Conservation (phyloP, 2,888 invertebrate species). For the Scotopteryx bipunctaria region DNA sequence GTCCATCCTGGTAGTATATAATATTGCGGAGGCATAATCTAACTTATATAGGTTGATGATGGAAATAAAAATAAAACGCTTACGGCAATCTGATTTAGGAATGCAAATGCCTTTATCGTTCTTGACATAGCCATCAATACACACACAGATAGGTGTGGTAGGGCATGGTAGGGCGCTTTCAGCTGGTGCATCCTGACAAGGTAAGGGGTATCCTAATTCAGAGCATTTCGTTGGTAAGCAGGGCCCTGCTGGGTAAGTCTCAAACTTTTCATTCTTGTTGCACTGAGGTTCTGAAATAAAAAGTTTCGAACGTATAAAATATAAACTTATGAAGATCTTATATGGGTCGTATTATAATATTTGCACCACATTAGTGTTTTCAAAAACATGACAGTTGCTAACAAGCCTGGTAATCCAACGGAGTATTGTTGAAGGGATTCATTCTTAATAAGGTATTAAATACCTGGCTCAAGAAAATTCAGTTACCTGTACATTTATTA, state of each 20-base stretch:
- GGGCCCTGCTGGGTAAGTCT: conserved; percentile 34
- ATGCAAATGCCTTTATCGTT: conserved; percentile 42
- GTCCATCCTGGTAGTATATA: too few relatives aligned
- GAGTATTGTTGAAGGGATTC: too few relatives aligned
- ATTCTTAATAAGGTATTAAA: too few relatives aligned
- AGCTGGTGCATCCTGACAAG: conserved; percentile 7
- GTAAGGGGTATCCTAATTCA: conserved; percentile 34
- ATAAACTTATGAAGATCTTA: too few relatives aligned
- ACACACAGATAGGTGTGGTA: conserved; percentile 28
- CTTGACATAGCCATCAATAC: conserved; percentile 38
- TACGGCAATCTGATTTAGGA: conserved; percentile 44
- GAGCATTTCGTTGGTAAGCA: conserved; percentile 37
- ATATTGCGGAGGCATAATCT: too few relatives aligned
- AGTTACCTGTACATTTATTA: conserved; percentile 27
- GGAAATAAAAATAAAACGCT: too few relatives aligned
- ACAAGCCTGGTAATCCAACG: too few relatives aligned
- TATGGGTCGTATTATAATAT: too few relatives aligned
- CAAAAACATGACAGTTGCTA: too few relatives aligned
- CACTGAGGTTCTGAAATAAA: conserved; percentile 31
- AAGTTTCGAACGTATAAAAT: too few relatives aligned
- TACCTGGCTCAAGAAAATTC: background rate
- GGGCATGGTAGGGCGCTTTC: conserved; percentile 15
- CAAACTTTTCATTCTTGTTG: conserved; percentile 36
- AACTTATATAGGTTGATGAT: too few relatives aligned
- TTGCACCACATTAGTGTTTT: too few relatives aligned